These are phyloP conservation scores for Mythimna albipuncta DNA, from an alignment of 2,888 invertebrate genomes.

Conservation along the genomic window DNA sequence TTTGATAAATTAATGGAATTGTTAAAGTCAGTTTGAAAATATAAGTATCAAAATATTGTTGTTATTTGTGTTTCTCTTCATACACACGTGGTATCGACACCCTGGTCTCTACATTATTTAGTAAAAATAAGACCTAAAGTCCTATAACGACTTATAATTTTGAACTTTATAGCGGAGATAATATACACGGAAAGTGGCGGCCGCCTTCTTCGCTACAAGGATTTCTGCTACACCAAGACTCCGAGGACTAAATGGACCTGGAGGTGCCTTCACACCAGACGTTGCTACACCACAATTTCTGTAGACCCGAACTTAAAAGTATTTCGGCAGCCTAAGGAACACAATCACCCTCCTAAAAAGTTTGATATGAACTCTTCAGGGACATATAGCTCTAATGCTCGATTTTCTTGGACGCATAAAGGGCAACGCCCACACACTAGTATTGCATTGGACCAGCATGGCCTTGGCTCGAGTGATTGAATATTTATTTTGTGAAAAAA, in stretches of 20 bases:
- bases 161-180: slow-evolving; percentile 62
- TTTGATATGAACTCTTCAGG: slow-evolving; percentile 46
- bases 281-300: slow-evolving; percentile 66
- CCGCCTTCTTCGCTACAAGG: slow-evolving; percentile 64
- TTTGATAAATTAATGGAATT: too few relatives aligned
- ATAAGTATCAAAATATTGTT: too few relatives aligned
- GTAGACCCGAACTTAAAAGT: slow-evolving; percentile 53
- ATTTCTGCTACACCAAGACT: slow-evolving; percentile 67
- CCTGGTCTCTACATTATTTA: not conserved
- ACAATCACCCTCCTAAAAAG: slow-evolving; percentile 63
- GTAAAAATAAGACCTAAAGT: not conserved
- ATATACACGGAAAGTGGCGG: slow-evolving; percentile 65
- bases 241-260: slow-evolving; percentile 64
- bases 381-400: slow-evolving; percentile 36
- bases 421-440: too few relatives aligned
- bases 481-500: not conserved
- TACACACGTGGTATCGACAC: too few relatives aligned
- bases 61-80: too few relatives aligned
- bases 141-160: not conserved
- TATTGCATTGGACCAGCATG: not conserved
- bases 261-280: slow-evolving; percentile 74
- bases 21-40: too few relatives aligned
- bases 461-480: not conserved
- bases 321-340: slow-evolving; percentile 49
- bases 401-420: slow-evolving; percentile 37